Evolutionary conservation across 2,113 vertebrate genomes (phyloP), one percentile per base, ranked within the genome.

Genomic region (Corydoras sp.): DNA sequence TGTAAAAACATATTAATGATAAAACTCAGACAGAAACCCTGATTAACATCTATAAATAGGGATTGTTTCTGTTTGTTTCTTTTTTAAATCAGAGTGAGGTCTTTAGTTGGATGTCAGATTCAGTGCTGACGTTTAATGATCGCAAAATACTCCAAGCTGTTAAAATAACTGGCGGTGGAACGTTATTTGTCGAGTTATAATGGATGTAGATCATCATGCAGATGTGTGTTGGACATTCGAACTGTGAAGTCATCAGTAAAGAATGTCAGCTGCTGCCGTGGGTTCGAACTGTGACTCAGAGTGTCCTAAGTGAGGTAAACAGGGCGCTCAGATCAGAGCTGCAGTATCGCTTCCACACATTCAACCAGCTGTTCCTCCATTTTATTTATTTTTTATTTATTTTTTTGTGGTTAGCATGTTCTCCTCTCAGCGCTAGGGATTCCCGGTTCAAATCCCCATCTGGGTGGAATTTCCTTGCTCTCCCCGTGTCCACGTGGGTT

Each of bases 191-290:
- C 18, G 18, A 14, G 15, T 55, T 63, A 9, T 29, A 9, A 71
- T 2, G 32, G 69, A 62, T 60, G 15, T 63, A 56, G 15, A 30
- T 64, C 32, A 64, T 64, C 63, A 63, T 0, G 10, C 50, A 55
- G 59, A 63, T 29, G 51, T 48, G 18, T 29, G 50, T 48, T 13
- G 9, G 30, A 31, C 29, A 10, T 50, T 31, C 59, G 2, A 24
- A 43, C 10, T 5, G n/a, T 24, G 3, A n/a, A 63, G 15, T 71
- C 15, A 63, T 71, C 10, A 51, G 54, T 58, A 49, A 49, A 24
- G 61, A 72, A 72, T 72, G 69, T 13, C 30, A 62, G 49, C 61
- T 56, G 50, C 60, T 62, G 66, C 58, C 55, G 30, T 63, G 50
- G 60, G 43, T 43, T 51, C 54, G 31, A 58, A 58, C 53, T 59